Conservation (phyloP, 2,888 invertebrate genomes). For the Brenthis hecate region DNA sequence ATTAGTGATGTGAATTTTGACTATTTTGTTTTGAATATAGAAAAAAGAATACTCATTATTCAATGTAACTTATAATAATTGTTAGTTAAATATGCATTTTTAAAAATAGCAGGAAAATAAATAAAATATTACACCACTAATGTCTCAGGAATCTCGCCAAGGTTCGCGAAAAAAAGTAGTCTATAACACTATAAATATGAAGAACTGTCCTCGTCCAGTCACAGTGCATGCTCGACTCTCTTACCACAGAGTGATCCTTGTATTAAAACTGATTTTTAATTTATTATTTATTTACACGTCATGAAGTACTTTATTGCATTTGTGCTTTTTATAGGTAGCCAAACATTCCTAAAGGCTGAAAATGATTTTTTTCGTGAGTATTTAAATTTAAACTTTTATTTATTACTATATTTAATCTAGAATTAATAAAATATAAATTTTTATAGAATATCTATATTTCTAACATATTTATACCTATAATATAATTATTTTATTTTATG, state of each 20-base stretch:
- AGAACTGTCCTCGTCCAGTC: slow-evolving; percentile 9
- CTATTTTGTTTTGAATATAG: too few species aligned
- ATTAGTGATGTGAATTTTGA: too few species aligned
- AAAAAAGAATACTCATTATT: too few species aligned
- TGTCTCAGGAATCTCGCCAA: neutral
- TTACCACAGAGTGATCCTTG: slow-evolving; percentile 1
- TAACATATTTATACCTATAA: too few species aligned
- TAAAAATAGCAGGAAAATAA: neutral
- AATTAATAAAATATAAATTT: neutral
- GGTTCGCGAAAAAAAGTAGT: neutral
- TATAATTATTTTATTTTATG: too few species aligned
- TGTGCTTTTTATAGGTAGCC: slow-evolving; percentile 44
- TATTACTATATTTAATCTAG: neutral
- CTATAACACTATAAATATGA: slow-evolving; percentile 9
- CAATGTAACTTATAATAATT: too few species aligned
- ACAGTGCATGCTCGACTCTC: slow-evolving; percentile 15
- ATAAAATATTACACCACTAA: neutral
- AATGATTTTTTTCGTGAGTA: slow-evolving; percentile 63
- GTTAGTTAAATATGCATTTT: neutral
- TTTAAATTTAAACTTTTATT: neutral
- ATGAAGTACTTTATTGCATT: slow-evolving; percentile 6
- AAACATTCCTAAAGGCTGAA: slow-evolving; percentile 49
- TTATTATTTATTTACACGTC: neutral
- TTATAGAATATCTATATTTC: too few species aligned
- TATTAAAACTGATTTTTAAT: neutral